Conservation (phyloP, 2,888 invertebrate genomes). For the Neelides folsomi region DNA sequence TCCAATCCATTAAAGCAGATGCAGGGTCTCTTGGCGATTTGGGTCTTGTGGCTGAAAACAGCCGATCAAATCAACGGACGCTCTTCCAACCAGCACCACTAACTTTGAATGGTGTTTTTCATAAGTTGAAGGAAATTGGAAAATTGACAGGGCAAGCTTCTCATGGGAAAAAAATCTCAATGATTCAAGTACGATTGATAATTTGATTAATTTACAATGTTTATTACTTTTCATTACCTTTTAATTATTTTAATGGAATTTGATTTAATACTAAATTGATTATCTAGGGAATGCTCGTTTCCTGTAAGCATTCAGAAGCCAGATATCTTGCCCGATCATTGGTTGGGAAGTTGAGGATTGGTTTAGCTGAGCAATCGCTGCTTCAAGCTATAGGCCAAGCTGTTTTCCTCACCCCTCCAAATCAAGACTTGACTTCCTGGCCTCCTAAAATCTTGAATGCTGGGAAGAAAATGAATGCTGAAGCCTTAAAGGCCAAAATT, state of each 20-base stretch:
- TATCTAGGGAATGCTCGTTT: conserved; percentile 83
- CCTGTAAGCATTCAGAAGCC: conserved; percentile 76
- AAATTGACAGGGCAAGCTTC: conserved; percentile 64
- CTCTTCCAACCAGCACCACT: conserved; percentile 74
- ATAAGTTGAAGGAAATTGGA: conserved; percentile 73
- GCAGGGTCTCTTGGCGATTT: conserved; percentile 66
- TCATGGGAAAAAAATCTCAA: conserved; percentile 34
- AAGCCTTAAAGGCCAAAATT: conserved; percentile 57
- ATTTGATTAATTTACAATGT: neutral
- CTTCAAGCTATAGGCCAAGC: conserved; percentile 80
- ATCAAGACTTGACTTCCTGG: conserved; percentile 41
- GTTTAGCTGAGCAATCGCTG: conserved; percentile 91
- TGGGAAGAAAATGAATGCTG: conserved; percentile 49
- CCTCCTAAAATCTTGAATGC: conserved; percentile 52
- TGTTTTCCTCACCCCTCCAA: conserved; percentile 62
- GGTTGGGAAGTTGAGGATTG: conserved; percentile 87
- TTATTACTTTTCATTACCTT: conserved; percentile 13
- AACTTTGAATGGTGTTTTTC: conserved; percentile 59
- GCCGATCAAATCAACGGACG: conserved; percentile 68
- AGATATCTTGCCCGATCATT: conserved; percentile 78
- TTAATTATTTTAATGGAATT: neutral
- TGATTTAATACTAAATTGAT: conserved; percentile 41
- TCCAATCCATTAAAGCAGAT: conserved; percentile 67
- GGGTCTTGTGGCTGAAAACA: conserved; percentile 76
- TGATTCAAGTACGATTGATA: neutral